These are phyloP conservation scores for Steinernema scapterisci DNA, from an alignment of 2,888 invertebrate species.

Conservation along the genomic window DNA sequence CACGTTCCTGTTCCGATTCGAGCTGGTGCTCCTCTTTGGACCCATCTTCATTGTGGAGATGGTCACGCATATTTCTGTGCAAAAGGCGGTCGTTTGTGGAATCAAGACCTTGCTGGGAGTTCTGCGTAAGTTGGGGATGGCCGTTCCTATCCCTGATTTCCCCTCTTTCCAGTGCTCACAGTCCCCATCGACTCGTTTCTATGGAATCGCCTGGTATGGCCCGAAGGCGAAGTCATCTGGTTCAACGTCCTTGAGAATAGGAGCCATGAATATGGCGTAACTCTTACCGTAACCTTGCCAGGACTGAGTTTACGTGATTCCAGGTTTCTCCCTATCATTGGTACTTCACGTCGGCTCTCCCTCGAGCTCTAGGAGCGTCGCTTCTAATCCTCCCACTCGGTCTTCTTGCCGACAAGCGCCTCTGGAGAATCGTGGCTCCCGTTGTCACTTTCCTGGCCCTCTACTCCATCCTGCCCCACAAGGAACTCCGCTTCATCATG, in stretches of 20 bases:
- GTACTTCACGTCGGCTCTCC: slow-evolving; percentile 97
- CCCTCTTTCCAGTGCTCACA: slow-evolving; percentile 75
- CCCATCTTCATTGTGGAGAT: slow-evolving; percentile 83
- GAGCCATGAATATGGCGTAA: slow-evolving; percentile 94
- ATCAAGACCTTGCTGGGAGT: slow-evolving; percentile 67
- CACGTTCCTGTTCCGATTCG: slow-evolving; percentile 73
- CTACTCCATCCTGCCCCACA: slow-evolving; percentile 95
- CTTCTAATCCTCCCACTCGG: slow-evolving; percentile 76
- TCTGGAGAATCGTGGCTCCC: slow-evolving; percentile 41
- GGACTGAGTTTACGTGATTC: neutral
- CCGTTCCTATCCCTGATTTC: neutral
- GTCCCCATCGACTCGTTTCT: slow-evolving; percentile 86
- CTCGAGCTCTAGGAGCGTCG: slow-evolving; percentile 84
- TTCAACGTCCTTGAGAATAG: slow-evolving; percentile 92
- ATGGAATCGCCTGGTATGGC: slow-evolving; percentile 88
- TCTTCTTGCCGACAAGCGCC: slow-evolving; percentile 71
- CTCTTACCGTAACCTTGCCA: neutral
- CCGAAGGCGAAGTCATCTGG: slow-evolving; percentile 95
- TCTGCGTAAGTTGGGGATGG: slow-evolving; percentile 73
- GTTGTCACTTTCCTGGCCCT: slow-evolving; percentile 77
- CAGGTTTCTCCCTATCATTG: slow-evolving; percentile 91
- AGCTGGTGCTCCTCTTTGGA: slow-evolving; percentile 80
- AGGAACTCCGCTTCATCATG: slow-evolving; percentile 90
- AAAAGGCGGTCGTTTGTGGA: slow-evolving; percentile 64
- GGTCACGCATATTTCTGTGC: slow-evolving; percentile 62